Percentiles rank a stretch among this genome's conserved stretches.
phyloP scores from a whole-genome alignment of 2,888 invertebrate species.

The Thecocarcelia acutangulata region DNA sequence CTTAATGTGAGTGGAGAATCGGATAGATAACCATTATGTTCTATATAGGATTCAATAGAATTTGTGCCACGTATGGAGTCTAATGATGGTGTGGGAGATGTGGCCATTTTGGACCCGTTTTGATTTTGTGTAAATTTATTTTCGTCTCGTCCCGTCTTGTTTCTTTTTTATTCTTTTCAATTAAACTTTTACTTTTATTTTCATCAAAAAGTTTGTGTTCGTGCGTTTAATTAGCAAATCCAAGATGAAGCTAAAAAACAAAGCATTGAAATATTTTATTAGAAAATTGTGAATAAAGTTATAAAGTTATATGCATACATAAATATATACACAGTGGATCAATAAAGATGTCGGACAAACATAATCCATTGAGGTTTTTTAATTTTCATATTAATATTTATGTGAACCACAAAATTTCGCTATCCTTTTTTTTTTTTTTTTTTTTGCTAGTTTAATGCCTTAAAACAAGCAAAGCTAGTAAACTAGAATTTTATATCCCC shows the following conservation, averaged over 20 bases:
- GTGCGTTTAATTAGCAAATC: conserved; percentile 24
- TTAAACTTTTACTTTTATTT: not conserved
- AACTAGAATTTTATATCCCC: too few relatives aligned
- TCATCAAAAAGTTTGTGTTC: not conserved
- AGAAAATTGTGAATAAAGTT: too few relatives aligned
- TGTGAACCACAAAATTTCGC: too few relatives aligned
- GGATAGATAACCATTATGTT: conserved; percentile 89
- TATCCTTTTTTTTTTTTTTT: too few relatives aligned
- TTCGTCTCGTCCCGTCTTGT: conserved; percentile 43
- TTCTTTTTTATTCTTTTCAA: conserved; percentile 3
- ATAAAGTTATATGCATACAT: too few relatives aligned
- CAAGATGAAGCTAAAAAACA: conserved; percentile 38
- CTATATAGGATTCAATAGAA: conserved; percentile 93
- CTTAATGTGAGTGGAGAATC: conserved; percentile 91
- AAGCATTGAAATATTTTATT: not conserved
- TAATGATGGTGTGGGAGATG: conserved; percentile 92
- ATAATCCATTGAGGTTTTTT: too few relatives aligned
- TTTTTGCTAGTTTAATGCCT: too few relatives aligned
- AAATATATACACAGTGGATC: too few relatives aligned
- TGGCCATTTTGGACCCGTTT: conserved; percentile 88
- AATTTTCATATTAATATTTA: too few relatives aligned
- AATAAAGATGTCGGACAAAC: too few relatives aligned
- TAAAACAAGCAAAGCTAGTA: too few relatives aligned
- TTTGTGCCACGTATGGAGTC: conserved; percentile 93
- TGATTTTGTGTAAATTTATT: conserved; percentile 43